Percentiles rank a stretch among this genome's conserved stretches.
Conservation (phyloP, 2,113 vertebrate species). For the Corvus moneduloides region DNA sequence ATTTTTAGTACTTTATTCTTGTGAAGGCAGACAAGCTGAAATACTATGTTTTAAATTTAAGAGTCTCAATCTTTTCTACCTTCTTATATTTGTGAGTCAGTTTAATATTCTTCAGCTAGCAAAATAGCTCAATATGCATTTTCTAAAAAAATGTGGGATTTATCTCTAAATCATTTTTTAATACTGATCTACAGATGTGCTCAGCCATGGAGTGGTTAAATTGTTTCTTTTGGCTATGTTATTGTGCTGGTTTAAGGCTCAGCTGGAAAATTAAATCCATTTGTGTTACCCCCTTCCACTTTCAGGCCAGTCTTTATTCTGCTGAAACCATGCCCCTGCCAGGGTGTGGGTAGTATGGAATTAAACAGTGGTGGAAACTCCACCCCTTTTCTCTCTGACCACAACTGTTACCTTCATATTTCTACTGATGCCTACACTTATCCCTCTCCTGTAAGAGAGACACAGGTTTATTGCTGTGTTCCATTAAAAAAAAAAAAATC, state of each 20-base stretch:
- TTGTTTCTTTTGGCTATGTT: neutral
- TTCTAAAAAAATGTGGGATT: neutral
- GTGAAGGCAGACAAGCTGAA: neutral
- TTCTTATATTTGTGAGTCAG: neutral
- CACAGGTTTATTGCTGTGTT: neutral
- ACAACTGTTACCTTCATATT: neutral
- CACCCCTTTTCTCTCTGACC: neutral
- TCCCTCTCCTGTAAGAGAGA: neutral
- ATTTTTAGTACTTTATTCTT: neutral
- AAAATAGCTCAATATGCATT: neutral
- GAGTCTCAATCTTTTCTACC: neutral
- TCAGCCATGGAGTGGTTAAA: neutral
- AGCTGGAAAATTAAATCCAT: neutral
- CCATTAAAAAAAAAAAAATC: neutral
- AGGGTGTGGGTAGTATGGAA: neutral
- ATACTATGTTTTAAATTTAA: neutral
- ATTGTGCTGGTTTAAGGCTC: neutral
- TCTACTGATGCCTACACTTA: neutral
- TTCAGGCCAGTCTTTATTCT: fast-evolving
- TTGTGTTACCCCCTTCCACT: neutral
- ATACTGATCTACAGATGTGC: neutral
- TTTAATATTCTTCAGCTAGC: neutral
- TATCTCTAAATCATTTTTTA: neutral
- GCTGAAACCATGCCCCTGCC: fast-evolving
- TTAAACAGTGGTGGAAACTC: neutral